phyloP scores from a whole-genome alignment of 2,888 invertebrate genomes.

The Dynastes grantii region DNA sequence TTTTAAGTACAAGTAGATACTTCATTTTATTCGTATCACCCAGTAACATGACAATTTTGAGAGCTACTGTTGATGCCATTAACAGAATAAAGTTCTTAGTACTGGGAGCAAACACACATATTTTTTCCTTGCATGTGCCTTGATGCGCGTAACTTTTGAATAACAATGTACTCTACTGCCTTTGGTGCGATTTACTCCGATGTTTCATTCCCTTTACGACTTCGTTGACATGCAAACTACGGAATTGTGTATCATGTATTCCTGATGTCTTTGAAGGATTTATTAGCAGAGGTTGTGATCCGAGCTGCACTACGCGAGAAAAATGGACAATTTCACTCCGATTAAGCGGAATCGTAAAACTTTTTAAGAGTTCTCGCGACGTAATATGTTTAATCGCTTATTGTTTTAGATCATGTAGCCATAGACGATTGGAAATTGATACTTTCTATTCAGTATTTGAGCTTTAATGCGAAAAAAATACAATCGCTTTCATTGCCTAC shows the following conservation, averaged over 20 bases:
- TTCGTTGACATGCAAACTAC: constrained; percentile 38
- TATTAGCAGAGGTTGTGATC: constrained; percentile 10
- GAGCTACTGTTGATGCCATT: no score
- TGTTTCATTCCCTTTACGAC: background rate
- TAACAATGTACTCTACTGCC: no score
- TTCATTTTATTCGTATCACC: no score
- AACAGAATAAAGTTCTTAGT: no score
- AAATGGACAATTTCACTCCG: constrained; percentile 20
- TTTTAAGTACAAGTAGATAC: no score
- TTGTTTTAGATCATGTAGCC: constrained; percentile 10
- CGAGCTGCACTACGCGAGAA: constrained; percentile 28
- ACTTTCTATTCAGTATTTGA: constrained; percentile 17
- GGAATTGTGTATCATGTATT: constrained; percentile 39
- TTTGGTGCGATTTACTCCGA: background rate
- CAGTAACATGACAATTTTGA: no score
- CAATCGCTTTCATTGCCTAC: background rate
- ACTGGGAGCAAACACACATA: no score
- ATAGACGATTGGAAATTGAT: constrained; percentile 3
- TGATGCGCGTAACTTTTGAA: no score
- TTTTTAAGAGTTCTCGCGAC: background rate
- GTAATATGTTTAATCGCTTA: constrained; percentile 26
- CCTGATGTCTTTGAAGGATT: constrained; percentile 32
- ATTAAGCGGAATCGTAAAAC: constrained; percentile 23
- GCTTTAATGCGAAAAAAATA: background rate
- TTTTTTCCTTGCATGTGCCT: no score